Evolutionary conservation across 2,888 invertebrate species (phyloP).

Genomic region (Drosophila formosana): DNA sequence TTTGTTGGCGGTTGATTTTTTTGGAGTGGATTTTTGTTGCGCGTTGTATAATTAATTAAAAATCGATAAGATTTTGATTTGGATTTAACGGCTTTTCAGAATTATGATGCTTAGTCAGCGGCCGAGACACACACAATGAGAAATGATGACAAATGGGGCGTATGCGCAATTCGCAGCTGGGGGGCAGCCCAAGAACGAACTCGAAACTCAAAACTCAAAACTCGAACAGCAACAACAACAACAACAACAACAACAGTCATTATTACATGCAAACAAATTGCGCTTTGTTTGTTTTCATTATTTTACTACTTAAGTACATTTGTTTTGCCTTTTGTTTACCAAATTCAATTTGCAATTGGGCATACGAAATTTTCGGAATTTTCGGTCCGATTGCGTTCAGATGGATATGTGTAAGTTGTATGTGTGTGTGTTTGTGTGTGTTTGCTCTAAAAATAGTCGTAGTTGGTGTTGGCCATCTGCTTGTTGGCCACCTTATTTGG

Average conservation of each 20-base stretch:
- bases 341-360: constrained; percentile 51
- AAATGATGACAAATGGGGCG: constrained; percentile 59
- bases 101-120: constrained; percentile 73
- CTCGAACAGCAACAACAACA: constrained; percentile 7
- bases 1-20: constrained; percentile 8
- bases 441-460: constrained; percentile 26
- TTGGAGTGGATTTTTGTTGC: constrained; percentile 23
- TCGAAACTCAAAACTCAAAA: constrained; percentile 8
- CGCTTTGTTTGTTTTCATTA: constrained; percentile 26
- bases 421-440: not conserved
- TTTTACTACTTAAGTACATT: constrained; percentile 24
- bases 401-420: constrained; percentile 19
- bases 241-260: constrained; percentile 12
- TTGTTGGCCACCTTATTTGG: constrained; percentile 38
- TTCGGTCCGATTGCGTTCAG: constrained; percentile 17
- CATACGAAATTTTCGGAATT: constrained; percentile 27
- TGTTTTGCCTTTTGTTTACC: constrained; percentile 38
- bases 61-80: constrained; percentile 78
- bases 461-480: constrained; percentile 26
- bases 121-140: constrained; percentile 25
- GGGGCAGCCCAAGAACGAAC: not conserved
- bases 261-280: constrained; percentile 26
- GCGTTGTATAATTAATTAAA: constrained; percentile 73
- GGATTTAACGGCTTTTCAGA: constrained; percentile 71
- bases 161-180: constrained; percentile 47